These are phyloP conservation scores for Cnemophilus loriae DNA, from an alignment of 2,113 vertebrate species.

Conservation along the genomic window DNA sequence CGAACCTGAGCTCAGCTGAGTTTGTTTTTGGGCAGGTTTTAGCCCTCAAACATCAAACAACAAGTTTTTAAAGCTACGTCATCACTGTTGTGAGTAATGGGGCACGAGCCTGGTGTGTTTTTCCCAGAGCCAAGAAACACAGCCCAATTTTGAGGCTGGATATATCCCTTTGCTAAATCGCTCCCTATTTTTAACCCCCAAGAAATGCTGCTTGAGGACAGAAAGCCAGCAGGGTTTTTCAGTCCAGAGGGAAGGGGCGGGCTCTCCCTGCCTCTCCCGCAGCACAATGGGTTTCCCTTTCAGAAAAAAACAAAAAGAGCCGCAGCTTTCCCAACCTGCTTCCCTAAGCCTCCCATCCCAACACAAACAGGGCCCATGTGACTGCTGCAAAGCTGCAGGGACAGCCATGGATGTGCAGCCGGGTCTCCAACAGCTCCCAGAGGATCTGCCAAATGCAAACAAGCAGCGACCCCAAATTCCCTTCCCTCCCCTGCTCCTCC, in stretches of 20 bases:
- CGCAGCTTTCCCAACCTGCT: constrained; percentile 46
- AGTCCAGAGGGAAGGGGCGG: not conserved
- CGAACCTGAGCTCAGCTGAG: not conserved
- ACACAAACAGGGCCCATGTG: constrained; percentile 15
- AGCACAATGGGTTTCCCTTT: constrained; percentile 49
- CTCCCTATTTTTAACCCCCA: constrained; percentile 26
- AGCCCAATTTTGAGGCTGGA: not conserved
- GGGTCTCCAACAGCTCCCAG: not conserved
- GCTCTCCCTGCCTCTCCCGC: not conserved
- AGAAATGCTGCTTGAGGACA: not conserved
- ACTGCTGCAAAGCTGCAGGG: not conserved
- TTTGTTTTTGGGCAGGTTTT: not conserved
- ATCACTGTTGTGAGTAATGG: not conserved
- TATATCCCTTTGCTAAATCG: not conserved
- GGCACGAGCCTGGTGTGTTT: not conserved
- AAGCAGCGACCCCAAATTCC: not conserved
- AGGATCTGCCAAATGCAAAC: not conserved
- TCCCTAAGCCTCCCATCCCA: constrained; percentile 1
- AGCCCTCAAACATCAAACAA: not conserved
- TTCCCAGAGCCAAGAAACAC: constrained; percentile 14
- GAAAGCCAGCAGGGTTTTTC: not conserved
- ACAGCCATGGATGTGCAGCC: not conserved
- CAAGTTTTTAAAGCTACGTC: not conserved
- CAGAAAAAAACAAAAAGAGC: not conserved
- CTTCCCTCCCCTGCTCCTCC: not conserved